These are phyloP conservation scores for Tuberolachnus salignus DNA, from an alignment of 2,888 invertebrate species.

Conservation along the genomic window DNA sequence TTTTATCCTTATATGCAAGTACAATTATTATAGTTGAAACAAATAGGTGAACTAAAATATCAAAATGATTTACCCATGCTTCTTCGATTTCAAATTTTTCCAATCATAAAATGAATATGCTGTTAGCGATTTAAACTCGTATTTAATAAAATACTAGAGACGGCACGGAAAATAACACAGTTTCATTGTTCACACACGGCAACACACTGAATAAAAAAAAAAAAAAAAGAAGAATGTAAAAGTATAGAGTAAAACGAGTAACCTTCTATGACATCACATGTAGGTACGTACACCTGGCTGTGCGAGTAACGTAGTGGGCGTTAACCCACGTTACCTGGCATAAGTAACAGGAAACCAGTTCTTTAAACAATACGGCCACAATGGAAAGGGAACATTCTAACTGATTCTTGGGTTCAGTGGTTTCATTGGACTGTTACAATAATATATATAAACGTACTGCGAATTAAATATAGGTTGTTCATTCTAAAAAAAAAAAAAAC, in stretches of 20 bases:
- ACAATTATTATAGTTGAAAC: too few relatives aligned
- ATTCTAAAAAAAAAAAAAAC: background rate
- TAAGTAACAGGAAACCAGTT: conserved; percentile 48
- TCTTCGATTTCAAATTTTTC: background rate
- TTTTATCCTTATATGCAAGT: too few relatives aligned
- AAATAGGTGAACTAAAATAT: background rate
- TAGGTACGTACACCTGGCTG: conserved; percentile 2
- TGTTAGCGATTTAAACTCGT: background rate
- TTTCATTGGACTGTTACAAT: conserved; percentile 11
- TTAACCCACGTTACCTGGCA: conserved; percentile 51
- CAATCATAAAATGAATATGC: background rate
- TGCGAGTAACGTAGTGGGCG: conserved; percentile 37
- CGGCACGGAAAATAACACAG: background rate
- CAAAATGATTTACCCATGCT: conserved; percentile 39
- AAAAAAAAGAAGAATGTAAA: conserved; percentile 48
- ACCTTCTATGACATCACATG: conserved; percentile 41
- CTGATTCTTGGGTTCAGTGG: conserved; percentile 52
- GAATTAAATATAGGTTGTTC: background rate
- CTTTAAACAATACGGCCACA: conserved; percentile 24
- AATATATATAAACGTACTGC: background rate
- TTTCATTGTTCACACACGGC: too few relatives aligned
- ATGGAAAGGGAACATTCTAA: conserved; percentile 51
- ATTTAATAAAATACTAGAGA: background rate
- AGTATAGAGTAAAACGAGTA: background rate
- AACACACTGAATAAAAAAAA: too few relatives aligned